Conservation (phyloP, 2,797 vertebrate species). For the Myripristis murdjan region DNA sequence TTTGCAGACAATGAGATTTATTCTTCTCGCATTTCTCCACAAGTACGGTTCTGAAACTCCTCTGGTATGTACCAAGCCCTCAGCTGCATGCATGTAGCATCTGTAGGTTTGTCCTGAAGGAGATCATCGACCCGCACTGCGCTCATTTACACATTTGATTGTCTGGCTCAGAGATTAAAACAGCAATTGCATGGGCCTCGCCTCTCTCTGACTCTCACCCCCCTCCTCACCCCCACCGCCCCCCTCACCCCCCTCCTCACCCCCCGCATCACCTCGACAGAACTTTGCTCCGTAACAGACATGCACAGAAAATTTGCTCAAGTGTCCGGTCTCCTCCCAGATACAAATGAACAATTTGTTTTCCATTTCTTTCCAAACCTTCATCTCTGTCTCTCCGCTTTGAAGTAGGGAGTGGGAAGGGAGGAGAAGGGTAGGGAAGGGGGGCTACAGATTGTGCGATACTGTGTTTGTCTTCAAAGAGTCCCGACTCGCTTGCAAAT, state of each 20-base stretch:
- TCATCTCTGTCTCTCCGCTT: constrained; percentile 81
- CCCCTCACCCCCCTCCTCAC: no score
- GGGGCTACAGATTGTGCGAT: constrained; percentile 73
- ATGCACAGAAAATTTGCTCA: constrained; percentile 80
- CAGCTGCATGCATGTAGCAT: constrained; percentile 27
- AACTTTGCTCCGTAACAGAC: constrained; percentile 64
- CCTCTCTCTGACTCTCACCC: constrained; percentile 44
- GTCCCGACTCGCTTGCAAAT: constrained; percentile 82
- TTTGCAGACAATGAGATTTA: constrained; percentile 13
- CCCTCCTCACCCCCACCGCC: no score
- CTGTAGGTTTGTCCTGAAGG: constrained; percentile 64
- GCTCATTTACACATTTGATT: constrained; percentile 79
- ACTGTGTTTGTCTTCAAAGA: constrained; percentile 85
- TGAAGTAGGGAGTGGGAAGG: constrained; percentile 78
- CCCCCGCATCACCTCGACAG: constrained; percentile 46
- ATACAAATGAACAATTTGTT: constrained; percentile 87
- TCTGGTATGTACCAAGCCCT: not conserved
- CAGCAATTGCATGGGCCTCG: constrained; percentile 15
- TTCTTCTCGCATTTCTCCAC: not conserved
- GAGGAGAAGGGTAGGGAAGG: constrained; percentile 47
- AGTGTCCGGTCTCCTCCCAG: constrained; percentile 85
- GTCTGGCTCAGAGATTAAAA: constrained; percentile 75
- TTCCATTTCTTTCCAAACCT: constrained; percentile 83
- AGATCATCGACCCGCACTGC: constrained; percentile 68
- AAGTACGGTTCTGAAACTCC: constrained; percentile 3